phyloP scores from a whole-genome alignment of 2,888 invertebrate genomes.

The Spicauda simplicius region DNA sequence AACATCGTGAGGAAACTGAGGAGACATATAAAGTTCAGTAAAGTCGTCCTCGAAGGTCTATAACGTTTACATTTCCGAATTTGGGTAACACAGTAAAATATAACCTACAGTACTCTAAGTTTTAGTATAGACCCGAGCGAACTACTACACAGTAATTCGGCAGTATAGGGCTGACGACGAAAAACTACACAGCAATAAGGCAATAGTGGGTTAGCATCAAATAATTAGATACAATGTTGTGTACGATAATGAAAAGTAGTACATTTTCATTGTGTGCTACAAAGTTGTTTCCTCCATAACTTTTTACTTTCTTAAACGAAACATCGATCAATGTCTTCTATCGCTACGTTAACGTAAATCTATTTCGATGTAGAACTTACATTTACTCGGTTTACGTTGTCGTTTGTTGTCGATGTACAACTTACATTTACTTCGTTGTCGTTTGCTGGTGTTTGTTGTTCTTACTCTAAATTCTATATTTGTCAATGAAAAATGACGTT shows the following conservation, averaged over 20 bases:
- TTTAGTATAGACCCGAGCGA: too few species aligned
- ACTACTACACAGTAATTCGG: too few species aligned
- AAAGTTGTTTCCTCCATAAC: conserved; percentile 14
- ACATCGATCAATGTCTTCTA: conserved; percentile 43
- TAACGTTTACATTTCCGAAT: too few species aligned
- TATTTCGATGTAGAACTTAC: conserved; percentile 28
- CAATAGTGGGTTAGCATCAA: too few species aligned
- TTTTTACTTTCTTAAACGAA: conserved; percentile 41
- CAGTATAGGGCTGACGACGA: too few species aligned
- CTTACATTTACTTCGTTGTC: conserved; percentile 24
- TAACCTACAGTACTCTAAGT: too few species aligned
- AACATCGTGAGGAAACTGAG: too few species aligned
- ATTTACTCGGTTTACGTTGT: conserved; percentile 37
- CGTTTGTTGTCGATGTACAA: conserved; percentile 24
- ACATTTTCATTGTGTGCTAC: conserved; percentile 13
- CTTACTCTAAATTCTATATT: conserved; percentile 28
- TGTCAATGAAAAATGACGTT: conserved; percentile 51
- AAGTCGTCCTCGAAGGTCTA: too few species aligned
- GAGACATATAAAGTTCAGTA: too few species aligned
- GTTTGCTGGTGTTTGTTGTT: conserved; percentile 11
- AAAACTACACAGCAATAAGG: too few species aligned
- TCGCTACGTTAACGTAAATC: conserved; percentile 37
- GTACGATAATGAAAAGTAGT: conserved; percentile 2
- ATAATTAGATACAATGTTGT: not conserved
- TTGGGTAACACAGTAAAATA: too few species aligned